Percentiles rank a stretch among this genome's conserved stretches.
Conservation (phyloP, 2,888 invertebrate genomes). For the Orthonychiurus folsomi region DNA sequence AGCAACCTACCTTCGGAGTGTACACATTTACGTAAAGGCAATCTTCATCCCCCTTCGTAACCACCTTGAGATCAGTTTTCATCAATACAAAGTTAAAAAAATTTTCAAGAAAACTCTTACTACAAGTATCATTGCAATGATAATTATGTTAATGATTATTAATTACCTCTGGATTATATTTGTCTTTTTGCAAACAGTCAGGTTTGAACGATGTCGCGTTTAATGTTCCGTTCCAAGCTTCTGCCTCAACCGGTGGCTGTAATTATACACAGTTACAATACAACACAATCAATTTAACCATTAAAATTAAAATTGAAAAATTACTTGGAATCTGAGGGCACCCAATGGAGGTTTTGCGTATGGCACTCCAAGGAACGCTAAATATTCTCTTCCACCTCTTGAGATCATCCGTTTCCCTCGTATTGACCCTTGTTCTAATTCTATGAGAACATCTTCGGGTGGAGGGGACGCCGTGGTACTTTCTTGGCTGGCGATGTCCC, state of each 20-base stretch:
- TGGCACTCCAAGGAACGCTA: conserved; percentile 18
- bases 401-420: conserved; percentile 13
- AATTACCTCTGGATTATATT: conserved; percentile 8
- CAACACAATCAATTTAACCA: not conserved
- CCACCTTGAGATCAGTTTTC: too few species aligned
- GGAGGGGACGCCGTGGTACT: not conserved
- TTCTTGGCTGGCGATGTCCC: too few species aligned
- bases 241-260: conserved; percentile 17
- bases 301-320: not conserved
- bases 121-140: too few species aligned
- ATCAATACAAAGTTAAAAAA: too few species aligned
- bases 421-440: conserved; percentile 13
- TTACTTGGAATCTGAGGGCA: conserved; percentile 15
- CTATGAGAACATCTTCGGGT: conserved; percentile 2
- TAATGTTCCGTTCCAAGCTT: conserved; percentile 26
- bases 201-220: conserved; percentile 22
- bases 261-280: not conserved
- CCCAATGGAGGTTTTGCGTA: conserved; percentile 21
- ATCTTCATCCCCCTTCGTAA: not conserved
- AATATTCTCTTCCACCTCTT: conserved; percentile 15
- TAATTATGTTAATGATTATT: too few species aligned
- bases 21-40: not conserved
- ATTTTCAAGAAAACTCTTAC: too few species aligned
- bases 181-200: conserved; percentile 26
- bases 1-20: not conserved